Evolutionary conservation across 2,113 vertebrate species (phyloP), one percentile per base, ranked within the genome.

Genomic region (Alligator mississippiensis): DNA sequence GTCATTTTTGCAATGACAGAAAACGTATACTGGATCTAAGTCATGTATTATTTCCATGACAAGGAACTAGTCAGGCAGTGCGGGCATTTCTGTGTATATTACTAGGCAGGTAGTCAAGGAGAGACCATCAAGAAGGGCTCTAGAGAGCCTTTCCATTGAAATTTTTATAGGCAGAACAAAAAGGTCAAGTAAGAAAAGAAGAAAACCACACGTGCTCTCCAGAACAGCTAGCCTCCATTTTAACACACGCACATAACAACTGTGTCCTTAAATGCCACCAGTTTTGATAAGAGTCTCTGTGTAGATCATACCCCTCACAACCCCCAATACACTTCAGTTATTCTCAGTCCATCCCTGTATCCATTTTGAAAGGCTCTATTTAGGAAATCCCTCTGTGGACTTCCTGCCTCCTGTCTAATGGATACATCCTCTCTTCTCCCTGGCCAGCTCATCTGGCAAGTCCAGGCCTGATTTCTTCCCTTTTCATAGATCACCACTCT

Each of bases 211-310:
- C 28, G 2, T 34, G 34, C 28, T 27, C 64, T 27, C 27, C 1
- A 7, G 25, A 27, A 28, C 30, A 11, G 38, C 19, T 21, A 72
- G 21, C 38, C n/a, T 72, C n/a, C 11, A 16, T 30, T 9, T 9
- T 28, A 1, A 11, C 11, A 38, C 34, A 66, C 54, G 22, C n/a
- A 72, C 21, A 13, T 10, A 60, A 24, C 34, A 24, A 47, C 25
- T 22, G 1, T 1, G 1, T 16, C 14, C 5, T 59, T 57, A 70
- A 15, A 3, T n/a, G 1, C 77, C 62, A n/a, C 10, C 30, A 27
- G n/a, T 0, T 54, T 1, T 57, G 85, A 63, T 64, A 34, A 9
- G 72, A n/a, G 18, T 22, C 77, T 19, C 80, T 15, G 47, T 21
- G n/a, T 47, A 34, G 19, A 38, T 13, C 19, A 21, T 4, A 11